Percentiles rank a stretch among this genome's conserved stretches.
These are phyloP conservation scores for Napeogenes sylphis DNA, from an alignment of 2,888 invertebrate species.

Conservation along the genomic window DNA sequence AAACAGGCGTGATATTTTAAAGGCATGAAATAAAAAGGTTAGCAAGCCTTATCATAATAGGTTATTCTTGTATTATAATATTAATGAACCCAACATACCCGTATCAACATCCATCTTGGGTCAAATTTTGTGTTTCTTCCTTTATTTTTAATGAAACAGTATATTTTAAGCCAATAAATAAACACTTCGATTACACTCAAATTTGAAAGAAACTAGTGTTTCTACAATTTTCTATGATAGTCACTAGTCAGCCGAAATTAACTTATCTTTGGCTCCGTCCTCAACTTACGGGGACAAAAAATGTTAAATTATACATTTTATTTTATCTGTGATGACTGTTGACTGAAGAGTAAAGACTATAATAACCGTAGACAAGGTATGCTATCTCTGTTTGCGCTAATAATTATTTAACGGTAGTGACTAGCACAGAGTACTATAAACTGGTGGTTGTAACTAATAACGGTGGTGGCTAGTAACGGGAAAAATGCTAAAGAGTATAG, in stretches of 20 bases:
- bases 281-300: neutral
- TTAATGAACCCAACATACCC: constrained; percentile 43
- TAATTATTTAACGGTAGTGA: too few relatives aligned
- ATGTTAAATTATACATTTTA: neutral
- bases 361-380: too few relatives aligned
- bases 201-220: constrained; percentile 4
- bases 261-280: neutral
- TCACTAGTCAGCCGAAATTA: constrained; percentile 6
- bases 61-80: constrained; percentile 5
- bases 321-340: neutral
- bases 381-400: too few relatives aligned
- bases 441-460: too few relatives aligned
- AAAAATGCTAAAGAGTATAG: too few relatives aligned
- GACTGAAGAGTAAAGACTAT: too few relatives aligned
- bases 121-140: constrained; percentile 8
- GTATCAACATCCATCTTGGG: constrained; percentile 62
- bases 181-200: neutral
- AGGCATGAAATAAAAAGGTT: neutral
- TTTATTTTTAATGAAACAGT: neutral
- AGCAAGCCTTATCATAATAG: neutral
- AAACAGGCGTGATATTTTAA: neutral
- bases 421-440: too few relatives aligned
- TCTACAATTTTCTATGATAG: constrained; percentile 1
- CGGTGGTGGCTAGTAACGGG: too few relatives aligned
- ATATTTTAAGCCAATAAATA: neutral